Percentiles rank a stretch among this genome's conserved stretches.
These are phyloP conservation scores for Isichthys henryi DNA, from an alignment of 2,113 vertebrate genomes.

Conservation along the genomic window DNA sequence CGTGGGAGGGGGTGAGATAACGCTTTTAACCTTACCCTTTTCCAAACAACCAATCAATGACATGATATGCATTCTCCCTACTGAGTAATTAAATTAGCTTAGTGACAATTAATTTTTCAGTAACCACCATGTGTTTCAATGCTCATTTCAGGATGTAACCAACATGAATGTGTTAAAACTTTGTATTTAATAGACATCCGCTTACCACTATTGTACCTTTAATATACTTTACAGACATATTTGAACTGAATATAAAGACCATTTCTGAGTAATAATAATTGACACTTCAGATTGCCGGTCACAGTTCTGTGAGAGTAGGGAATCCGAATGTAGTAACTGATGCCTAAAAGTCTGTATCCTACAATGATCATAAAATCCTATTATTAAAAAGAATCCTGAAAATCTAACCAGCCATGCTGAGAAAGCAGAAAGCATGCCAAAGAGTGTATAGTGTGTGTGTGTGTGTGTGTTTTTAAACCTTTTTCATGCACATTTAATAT, in stretches of 20 bases:
- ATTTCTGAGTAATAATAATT: neutral
- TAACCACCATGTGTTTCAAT: neutral
- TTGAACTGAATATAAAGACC: neutral
- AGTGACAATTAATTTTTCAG: neutral
- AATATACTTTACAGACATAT: neutral
- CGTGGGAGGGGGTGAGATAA: neutral
- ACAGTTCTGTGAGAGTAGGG: neutral
- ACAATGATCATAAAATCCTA: neutral
- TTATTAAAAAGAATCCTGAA: neutral
- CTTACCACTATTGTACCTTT: neutral
- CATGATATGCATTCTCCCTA: neutral
- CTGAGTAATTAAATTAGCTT: neutral
- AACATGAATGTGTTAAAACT: neutral
- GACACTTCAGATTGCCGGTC: neutral
- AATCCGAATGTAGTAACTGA: neutral
- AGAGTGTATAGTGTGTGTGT: neutral
- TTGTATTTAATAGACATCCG: neutral
- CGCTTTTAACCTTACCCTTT: neutral
- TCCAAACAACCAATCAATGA: neutral
- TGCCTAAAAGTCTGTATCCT: neutral
- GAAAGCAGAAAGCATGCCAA: neutral
- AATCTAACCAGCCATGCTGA: neutral
- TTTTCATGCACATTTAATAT: conserved; percentile 14
- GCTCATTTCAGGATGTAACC: neutral
- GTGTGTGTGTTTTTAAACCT: neutral